Conservation (phyloP, 1,140 invertebrate genomes). For the Caenorhabditis inopinata region DNA sequence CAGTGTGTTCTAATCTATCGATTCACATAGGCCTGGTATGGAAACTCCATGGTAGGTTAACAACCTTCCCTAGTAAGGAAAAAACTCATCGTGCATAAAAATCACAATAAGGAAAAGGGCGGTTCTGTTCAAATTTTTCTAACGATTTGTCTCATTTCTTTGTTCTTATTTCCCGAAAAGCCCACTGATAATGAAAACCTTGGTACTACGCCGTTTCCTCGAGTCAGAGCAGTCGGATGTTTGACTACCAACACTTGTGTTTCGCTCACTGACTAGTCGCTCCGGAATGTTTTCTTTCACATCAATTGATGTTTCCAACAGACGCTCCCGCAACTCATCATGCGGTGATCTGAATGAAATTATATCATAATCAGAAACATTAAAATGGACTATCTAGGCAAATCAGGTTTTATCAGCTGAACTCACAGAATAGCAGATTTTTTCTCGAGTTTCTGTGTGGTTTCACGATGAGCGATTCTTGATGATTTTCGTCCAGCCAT, state of each 20-base stretch:
- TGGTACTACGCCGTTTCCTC: slow-evolving; percentile 5
- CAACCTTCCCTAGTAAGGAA: too few species aligned
- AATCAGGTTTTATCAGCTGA: background rate
- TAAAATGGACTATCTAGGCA: too few species aligned
- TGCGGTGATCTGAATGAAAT: slow-evolving; percentile 1
- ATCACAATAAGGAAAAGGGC: too few species aligned
- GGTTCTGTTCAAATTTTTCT: background rate
- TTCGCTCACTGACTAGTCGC: background rate
- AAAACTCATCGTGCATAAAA: background rate
- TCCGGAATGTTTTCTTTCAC: slow-evolving; percentile 10
- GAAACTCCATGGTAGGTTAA: too few species aligned
- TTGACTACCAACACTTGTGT: background rate
- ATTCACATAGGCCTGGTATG: too few species aligned
- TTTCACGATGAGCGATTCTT: background rate
- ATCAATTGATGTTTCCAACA: background rate
- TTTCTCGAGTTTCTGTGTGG: background rate
- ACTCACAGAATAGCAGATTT: slow-evolving; percentile 24
- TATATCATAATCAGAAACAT: too few species aligned
- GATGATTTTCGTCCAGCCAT: slow-evolving; percentile 18
- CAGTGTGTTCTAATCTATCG: too few species aligned
- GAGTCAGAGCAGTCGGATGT: background rate
- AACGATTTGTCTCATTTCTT: background rate
- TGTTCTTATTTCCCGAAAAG: background rate
- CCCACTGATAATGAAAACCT: background rate
- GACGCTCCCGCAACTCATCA: background rate